These are phyloP conservation scores for Mionectes olivaceus DNA, from an alignment of 2,797 vertebrate genomes.

Conservation along the genomic window DNA sequence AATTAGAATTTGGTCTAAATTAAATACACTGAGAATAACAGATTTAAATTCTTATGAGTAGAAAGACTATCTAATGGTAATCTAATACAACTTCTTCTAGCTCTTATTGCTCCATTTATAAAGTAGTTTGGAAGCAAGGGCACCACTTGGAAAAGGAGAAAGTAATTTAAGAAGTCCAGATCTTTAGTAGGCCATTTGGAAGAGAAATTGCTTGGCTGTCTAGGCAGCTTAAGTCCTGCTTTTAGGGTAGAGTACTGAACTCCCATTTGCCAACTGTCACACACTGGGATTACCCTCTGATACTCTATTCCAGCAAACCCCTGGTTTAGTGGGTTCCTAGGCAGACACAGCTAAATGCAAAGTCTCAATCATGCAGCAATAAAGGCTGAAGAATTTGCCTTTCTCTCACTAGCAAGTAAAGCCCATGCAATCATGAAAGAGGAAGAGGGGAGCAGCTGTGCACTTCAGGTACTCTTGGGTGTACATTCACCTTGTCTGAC, in stretches of 20 bases:
- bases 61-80: constrained; percentile 17
- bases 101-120: constrained; percentile 15
- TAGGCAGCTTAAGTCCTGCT: neutral
- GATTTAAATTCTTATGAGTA: neutral
- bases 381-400: neutral
- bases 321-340: neutral
- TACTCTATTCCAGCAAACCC: neutral
- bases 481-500: neutral
- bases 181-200: neutral
- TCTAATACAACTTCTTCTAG: constrained; percentile 19
- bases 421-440: neutral
- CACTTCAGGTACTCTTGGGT: neutral
- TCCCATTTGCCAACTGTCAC: neutral
- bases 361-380: neutral
- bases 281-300: neutral
- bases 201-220: neutral
- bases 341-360: neutral
- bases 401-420: neutral
- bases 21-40: neutral
- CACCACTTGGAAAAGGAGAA: constrained; percentile 28
- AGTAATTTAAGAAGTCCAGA: constrained; percentile 37
- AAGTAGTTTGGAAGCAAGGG: neutral
- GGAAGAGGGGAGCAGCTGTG: neutral
- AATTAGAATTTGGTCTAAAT: constrained; percentile 27
- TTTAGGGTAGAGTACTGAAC: neutral